These are phyloP conservation scores for Decapterus maruadsi DNA, from an alignment of 2,797 vertebrate species.

Conservation along the genomic window DNA sequence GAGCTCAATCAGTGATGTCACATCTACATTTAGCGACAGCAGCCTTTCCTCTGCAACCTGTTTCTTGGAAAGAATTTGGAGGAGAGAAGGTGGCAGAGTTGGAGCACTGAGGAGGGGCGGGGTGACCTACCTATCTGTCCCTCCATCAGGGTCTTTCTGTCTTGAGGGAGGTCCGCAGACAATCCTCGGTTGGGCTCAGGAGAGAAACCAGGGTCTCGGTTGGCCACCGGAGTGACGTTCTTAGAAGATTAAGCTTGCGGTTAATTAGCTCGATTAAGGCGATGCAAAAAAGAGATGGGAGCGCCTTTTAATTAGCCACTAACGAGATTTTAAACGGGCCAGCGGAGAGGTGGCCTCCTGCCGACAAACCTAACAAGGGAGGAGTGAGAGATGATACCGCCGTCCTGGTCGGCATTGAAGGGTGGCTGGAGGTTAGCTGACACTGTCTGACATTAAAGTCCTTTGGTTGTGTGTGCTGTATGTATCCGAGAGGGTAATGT, in stretches of 20 bases:
- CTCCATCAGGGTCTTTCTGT: slow-evolving; percentile 72
- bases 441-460: slow-evolving; percentile 38
- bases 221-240: slow-evolving; percentile 78
- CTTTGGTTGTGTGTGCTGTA: slow-evolving; percentile 11
- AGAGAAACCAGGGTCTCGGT: slow-evolving; percentile 73
- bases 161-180: slow-evolving; percentile 75
- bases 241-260: slow-evolving; percentile 83
- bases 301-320: slow-evolving; percentile 86
- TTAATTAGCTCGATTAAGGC: slow-evolving; percentile 86
- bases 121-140: slow-evolving; percentile 77
- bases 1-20: slow-evolving; percentile 63
- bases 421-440: slow-evolving; percentile 60
- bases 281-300: slow-evolving; percentile 80
- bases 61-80: slow-evolving; percentile 69
- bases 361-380: slow-evolving; percentile 73
- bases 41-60: slow-evolving; percentile 51
- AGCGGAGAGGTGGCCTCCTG: slow-evolving; percentile 81
- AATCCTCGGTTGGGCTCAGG: slow-evolving; percentile 74
- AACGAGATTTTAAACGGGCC: slow-evolving; percentile 88
- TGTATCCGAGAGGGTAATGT: neutral
- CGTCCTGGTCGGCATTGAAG: slow-evolving; percentile 62
- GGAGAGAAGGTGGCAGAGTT: slow-evolving; percentile 51
- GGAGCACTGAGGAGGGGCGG: slow-evolving; percentile 35
- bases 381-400: slow-evolving; percentile 59
- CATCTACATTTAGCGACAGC: slow-evolving; percentile 71